Conservation (phyloP, 1,140 invertebrate species). For the Drosophila erecta region DNA sequence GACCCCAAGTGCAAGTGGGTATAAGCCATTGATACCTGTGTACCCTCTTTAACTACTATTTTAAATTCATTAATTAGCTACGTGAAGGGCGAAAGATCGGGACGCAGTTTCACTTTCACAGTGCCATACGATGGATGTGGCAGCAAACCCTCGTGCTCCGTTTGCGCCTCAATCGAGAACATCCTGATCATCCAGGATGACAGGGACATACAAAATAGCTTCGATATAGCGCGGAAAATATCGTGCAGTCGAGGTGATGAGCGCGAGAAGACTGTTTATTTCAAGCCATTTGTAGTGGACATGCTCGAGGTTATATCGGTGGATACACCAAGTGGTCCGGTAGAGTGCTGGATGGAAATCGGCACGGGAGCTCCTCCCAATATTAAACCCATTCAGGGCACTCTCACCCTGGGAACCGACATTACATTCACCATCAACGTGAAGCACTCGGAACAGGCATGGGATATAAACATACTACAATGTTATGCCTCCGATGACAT, state of each 20-base stretch:
- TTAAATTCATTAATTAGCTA: conserved; percentile 85
- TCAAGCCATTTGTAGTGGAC: conserved; percentile 90
- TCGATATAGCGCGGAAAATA: conserved; percentile 87
- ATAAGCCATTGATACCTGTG: background rate
- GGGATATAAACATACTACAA: conserved; percentile 89
- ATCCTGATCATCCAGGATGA: conserved; percentile 89
- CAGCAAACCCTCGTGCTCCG: conserved; percentile 86
- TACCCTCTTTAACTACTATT: background rate
- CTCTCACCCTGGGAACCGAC: conserved; percentile 89
- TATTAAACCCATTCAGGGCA: conserved; percentile 83
- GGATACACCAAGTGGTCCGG: conserved; percentile 86
- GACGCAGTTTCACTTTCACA: conserved; percentile 86
- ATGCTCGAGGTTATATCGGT: conserved; percentile 90
- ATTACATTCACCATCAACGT: conserved; percentile 89
- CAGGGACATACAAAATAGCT: conserved; percentile 87
- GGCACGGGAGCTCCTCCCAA: conserved; percentile 89
- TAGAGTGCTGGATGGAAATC: conserved; percentile 92
- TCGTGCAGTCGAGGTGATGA: conserved; percentile 86
- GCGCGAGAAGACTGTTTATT: conserved; percentile 87
- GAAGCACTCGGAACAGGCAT: conserved; percentile 87
- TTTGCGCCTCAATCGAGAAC: conserved; percentile 87
- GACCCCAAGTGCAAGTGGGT: conserved; percentile 88
- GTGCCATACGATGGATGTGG: conserved; percentile 89
- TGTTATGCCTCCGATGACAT: conserved; percentile 90
- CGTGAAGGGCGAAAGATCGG: conserved; percentile 86